These are phyloP conservation scores for Polypedilum vanderplanki DNA, from an alignment of 1,140 invertebrate genomes.

Conservation along the genomic window DNA sequence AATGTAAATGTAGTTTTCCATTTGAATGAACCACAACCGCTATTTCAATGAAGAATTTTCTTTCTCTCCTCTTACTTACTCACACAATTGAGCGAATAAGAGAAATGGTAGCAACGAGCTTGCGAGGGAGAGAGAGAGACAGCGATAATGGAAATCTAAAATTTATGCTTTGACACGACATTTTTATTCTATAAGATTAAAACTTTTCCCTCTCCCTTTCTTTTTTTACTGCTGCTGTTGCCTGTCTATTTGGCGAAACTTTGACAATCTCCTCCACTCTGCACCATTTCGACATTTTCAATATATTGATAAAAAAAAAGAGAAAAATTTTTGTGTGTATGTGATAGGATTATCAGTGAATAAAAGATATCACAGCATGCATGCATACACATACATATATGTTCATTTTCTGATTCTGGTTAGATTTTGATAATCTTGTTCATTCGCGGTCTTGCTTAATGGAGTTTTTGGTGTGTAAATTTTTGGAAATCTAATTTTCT, in stretches of 20 bases:
- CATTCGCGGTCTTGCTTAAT: too few relatives aligned
- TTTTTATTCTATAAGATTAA: conserved; percentile 15
- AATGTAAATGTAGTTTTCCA: conserved; percentile 19
- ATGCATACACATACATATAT: too few relatives aligned
- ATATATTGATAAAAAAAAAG: too few relatives aligned
- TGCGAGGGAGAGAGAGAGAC: background rate
- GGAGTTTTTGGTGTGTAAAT: too few relatives aligned
- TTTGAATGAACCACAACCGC: conserved; percentile 10
- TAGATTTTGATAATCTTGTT: too few relatives aligned
- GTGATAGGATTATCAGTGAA: too few relatives aligned
- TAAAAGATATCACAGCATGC: too few relatives aligned
- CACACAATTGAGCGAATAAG: background rate
- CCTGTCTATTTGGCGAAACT: background rate
- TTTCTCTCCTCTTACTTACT: background rate
- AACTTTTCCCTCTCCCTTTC: background rate
- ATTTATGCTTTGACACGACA: conserved; percentile 12
- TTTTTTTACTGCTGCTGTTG: background rate
- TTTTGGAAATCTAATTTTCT: too few relatives aligned
- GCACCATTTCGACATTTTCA: too few relatives aligned
- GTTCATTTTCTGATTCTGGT: too few relatives aligned
- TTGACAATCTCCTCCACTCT: too few relatives aligned
- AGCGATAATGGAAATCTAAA: background rate
- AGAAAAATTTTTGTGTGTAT: too few relatives aligned
- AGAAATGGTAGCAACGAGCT: background rate
- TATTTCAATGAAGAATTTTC: conserved; percentile 3